These are phyloP conservation scores for Anguilla rostrata DNA, from an alignment of 2,113 vertebrate genomes.

Conservation along the genomic window DNA sequence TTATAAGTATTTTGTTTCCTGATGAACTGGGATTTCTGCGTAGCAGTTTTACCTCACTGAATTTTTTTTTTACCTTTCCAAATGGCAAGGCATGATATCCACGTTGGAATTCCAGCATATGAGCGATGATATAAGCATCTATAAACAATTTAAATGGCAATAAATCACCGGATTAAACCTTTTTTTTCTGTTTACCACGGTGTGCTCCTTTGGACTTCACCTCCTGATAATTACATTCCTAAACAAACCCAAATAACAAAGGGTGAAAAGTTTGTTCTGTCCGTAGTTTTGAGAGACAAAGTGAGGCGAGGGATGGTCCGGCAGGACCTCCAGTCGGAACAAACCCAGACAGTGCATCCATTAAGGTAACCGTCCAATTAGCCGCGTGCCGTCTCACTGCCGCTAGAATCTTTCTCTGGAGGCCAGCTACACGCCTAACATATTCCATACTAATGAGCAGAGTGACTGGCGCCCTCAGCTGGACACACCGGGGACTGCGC, in stretches of 20 bases:
- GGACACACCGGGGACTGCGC: conserved; percentile 14
- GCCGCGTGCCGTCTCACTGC: conserved; percentile 38
- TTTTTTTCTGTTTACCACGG: neutral
- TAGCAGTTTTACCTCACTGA: too few relatives aligned
- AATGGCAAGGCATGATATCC: too few relatives aligned
- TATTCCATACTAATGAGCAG: conserved; percentile 36
- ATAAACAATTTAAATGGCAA: neutral
- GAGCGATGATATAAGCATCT: neutral
- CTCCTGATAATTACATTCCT: neutral
- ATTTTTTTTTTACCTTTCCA: too few relatives aligned
- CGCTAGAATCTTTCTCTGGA: conserved; percentile 39
- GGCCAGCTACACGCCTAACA: conserved; percentile 29
- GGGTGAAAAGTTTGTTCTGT: conserved; percentile 46
- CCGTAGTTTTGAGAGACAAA: conserved; percentile 60
- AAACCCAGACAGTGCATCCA: conserved; percentile 39
- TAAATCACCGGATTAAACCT: neutral
- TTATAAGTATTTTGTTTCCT: neutral
- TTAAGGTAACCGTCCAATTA: conserved; percentile 41
- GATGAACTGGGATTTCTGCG: too few relatives aligned
- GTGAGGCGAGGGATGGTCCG: neutral
- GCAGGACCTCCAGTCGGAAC: conserved; percentile 18
- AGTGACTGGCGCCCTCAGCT: conserved; percentile 26
- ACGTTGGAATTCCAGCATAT: neutral
- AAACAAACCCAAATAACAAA: neutral
- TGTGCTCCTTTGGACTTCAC: neutral